A percentile compares a stretch with the other conserved stretches of the same genome.
phyloP scores from a whole-genome alignment of 2,888 invertebrate species.

The Hyles lineata region DNA sequence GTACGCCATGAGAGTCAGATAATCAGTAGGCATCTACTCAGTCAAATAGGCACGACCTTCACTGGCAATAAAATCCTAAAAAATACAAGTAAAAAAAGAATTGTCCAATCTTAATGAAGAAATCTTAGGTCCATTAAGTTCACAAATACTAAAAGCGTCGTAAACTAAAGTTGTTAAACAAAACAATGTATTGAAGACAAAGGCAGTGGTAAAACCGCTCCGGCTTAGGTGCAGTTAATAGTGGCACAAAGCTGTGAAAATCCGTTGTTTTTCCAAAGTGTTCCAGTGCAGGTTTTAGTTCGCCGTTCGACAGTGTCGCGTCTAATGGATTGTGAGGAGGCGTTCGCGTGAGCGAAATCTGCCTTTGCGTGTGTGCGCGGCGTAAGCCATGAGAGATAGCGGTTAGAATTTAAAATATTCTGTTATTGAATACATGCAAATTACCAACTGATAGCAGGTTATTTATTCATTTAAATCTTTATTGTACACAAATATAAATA shows the following conservation, averaged over 20 bases:
- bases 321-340: conserved; percentile 70
- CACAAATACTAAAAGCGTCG: background rate
- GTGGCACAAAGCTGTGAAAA: conserved; percentile 45
- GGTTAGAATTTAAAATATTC: too few relatives aligned
- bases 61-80: too few relatives aligned
- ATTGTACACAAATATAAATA: too few relatives aligned
- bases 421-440: too few relatives aligned
- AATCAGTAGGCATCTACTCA: too few relatives aligned
- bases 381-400: conserved; percentile 31
- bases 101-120: too few relatives aligned
- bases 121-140: too few relatives aligned
- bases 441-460: too few relatives aligned
- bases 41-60: too few relatives aligned
- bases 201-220: conserved; percentile 28
- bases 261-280: conserved; percentile 53
- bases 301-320: conserved; percentile 63
- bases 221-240: conserved; percentile 39
- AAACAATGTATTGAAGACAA: conserved; percentile 18
- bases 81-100: too few relatives aligned
- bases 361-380: conserved; percentile 48
- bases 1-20: too few relatives aligned
- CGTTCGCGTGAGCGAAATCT: conserved; percentile 65
- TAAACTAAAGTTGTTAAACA: background rate
- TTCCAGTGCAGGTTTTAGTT: conserved; percentile 60
- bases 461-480: too few relatives aligned